These are phyloP conservation scores for Hyles lineata DNA, from an alignment of 2,888 invertebrate genomes.

Conservation along the genomic window DNA sequence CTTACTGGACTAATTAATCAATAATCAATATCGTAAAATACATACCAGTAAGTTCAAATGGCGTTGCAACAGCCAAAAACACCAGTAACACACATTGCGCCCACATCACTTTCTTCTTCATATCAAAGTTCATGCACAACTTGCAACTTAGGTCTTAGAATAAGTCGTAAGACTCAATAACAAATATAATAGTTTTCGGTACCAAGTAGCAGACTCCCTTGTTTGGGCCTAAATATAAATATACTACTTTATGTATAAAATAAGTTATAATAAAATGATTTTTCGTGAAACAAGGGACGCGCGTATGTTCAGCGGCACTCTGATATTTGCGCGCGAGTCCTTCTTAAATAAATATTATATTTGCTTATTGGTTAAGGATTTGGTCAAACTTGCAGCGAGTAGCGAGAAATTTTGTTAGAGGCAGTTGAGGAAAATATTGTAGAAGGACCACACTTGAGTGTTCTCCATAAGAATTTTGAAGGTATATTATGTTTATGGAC, in stretches of 20 bases:
- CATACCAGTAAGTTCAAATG: conserved; percentile 10
- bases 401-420: background rate
- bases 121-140: too few species aligned
- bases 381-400: background rate
- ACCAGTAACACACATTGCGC: conserved; percentile 3
- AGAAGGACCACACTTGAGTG: too few species aligned
- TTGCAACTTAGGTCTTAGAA: too few species aligned
- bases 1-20: background rate
- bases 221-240: too few species aligned
- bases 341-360: conserved; percentile 18
- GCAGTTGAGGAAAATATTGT: too few species aligned
- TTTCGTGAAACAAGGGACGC: background rate
- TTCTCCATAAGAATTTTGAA: too few species aligned
- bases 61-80: background rate
- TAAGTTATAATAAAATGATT: too few species aligned
- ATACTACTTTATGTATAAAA: too few species aligned
- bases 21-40: background rate
- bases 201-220: too few species aligned
- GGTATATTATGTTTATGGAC: too few species aligned
- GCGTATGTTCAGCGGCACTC: background rate
- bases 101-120: conserved; percentile 10
- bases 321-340: conserved; percentile 13
- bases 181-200: too few species aligned
- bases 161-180: too few species aligned
- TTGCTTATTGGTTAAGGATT: background rate